Conservation (phyloP, 2,113 vertebrate species). For the Hypomesus transpacificus region DNA sequence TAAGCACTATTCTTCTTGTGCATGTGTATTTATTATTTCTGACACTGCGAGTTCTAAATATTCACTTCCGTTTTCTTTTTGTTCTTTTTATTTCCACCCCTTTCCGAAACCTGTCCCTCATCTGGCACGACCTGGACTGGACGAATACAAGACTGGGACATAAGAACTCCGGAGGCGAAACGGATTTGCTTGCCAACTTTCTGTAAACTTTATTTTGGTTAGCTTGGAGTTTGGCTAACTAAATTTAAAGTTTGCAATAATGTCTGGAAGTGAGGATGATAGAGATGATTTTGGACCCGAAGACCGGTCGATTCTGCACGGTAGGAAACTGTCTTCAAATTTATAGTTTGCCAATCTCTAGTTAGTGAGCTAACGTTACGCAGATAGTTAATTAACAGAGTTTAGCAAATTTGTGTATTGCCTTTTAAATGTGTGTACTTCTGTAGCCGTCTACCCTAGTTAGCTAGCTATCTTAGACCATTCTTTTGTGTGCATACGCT, state of each 20-base stretch:
- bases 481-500: background rate
- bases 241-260: conserved; percentile 54
- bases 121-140: conserved; percentile 46
- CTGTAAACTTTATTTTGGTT: conserved; percentile 61
- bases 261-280: conserved; percentile 78
- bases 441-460: too few species aligned
- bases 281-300: conserved; percentile 70
- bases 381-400: conserved; percentile 13
- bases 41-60: conserved; percentile 24
- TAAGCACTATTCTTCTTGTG: background rate
- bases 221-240: conserved; percentile 61
- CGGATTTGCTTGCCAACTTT: conserved; percentile 41
- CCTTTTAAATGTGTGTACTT: too few species aligned
- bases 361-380: conserved; percentile 3
- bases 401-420: too few species aligned
- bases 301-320: conserved; percentile 66
- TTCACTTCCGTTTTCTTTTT: conserved; percentile 68
- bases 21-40: conserved; percentile 2
- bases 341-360: conserved; percentile 50
- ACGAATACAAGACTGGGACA: conserved; percentile 48
- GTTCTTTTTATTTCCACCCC: conserved; percentile 42
- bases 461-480: too few species aligned
- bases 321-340: conserved; percentile 62
- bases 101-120: conserved; percentile 37
- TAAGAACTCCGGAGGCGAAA: conserved; percentile 31